A percentile compares a stretch with the other conserved stretches of the same genome.
Conservation (phyloP, 2,797 vertebrate genomes). For the Potorous gilbertii region DNA sequence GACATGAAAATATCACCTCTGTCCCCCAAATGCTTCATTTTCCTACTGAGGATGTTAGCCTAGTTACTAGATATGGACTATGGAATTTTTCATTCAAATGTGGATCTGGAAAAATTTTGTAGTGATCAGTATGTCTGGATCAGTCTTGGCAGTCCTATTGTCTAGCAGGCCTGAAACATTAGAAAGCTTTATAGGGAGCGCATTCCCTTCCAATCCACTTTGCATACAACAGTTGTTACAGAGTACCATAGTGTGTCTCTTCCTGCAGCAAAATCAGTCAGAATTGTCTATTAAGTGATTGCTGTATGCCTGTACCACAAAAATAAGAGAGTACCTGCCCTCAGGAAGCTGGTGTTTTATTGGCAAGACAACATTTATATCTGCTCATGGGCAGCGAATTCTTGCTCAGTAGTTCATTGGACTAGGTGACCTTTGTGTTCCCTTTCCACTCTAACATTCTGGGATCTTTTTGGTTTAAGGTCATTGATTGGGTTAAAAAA, state of each 20-base stretch:
- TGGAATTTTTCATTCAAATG: neutral
- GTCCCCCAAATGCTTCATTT: neutral
- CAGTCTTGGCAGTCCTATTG: neutral
- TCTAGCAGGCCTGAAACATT: neutral
- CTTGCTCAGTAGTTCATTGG: neutral
- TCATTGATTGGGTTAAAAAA: neutral
- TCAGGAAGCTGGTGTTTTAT: neutral
- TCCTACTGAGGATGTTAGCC: neutral
- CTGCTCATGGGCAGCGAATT: neutral
- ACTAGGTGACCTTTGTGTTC: neutral
- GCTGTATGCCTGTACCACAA: neutral
- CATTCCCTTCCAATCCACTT: neutral
- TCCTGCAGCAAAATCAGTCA: neutral
- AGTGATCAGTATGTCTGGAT: neutral
- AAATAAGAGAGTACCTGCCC: neutral
- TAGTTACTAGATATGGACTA: neutral
- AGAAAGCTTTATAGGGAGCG: neutral
- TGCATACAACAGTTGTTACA: neutral
- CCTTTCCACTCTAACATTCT: neutral
- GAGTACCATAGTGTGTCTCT: neutral
- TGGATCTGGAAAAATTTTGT: neutral
- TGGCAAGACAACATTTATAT: neutral
- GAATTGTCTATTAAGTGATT: neutral
- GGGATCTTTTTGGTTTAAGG: neutral
- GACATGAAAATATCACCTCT: neutral